A percentile compares a stretch with the other conserved stretches of the same genome.
Conservation (phyloP, 2,113 vertebrate species). For the Lota lota region DNA sequence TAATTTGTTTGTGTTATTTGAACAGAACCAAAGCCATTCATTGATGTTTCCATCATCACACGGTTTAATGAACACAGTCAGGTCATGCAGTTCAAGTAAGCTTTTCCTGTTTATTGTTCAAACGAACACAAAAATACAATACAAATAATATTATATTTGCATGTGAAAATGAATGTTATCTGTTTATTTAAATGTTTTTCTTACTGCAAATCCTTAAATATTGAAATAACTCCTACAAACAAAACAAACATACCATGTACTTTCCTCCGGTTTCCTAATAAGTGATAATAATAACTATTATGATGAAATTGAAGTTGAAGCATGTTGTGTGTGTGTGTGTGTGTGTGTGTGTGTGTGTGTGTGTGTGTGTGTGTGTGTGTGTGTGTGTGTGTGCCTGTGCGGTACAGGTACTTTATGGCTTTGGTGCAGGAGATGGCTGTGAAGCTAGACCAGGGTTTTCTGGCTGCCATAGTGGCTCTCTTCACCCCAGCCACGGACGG, state of each 20-base stretch:
- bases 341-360: conserved; percentile 2
- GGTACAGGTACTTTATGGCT: conserved; percentile 93
- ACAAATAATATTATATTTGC: no score
- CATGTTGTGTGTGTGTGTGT: not conserved
- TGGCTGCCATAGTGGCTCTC: conserved; percentile 79
- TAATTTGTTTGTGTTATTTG: not conserved
- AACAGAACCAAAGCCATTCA: conserved; percentile 93
- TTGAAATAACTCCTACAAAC: no score
- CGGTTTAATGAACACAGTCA: conserved; percentile 94
- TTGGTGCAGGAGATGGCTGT: conserved; percentile 98
- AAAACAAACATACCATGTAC: no score
- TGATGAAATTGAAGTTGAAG: not conserved
- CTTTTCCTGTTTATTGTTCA: conserved; percentile 19
- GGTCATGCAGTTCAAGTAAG: conserved; percentile 96
- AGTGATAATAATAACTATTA: no score
- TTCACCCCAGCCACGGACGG: conserved; percentile 80
- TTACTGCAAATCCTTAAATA: not conserved
- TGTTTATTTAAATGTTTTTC: not conserved
- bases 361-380: no score
- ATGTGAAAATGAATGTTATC: no score
- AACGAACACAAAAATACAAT: no score
- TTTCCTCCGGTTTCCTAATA: no score
- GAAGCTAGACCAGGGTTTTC: conserved; percentile 93
- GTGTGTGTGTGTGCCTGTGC: not conserved
- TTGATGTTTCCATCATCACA: conserved; percentile 93